Evolutionary conservation across 2,888 invertebrate genomes (phyloP), one percentile per base, ranked within the genome.

Genomic region (Drosophila aldrichi): DNA sequence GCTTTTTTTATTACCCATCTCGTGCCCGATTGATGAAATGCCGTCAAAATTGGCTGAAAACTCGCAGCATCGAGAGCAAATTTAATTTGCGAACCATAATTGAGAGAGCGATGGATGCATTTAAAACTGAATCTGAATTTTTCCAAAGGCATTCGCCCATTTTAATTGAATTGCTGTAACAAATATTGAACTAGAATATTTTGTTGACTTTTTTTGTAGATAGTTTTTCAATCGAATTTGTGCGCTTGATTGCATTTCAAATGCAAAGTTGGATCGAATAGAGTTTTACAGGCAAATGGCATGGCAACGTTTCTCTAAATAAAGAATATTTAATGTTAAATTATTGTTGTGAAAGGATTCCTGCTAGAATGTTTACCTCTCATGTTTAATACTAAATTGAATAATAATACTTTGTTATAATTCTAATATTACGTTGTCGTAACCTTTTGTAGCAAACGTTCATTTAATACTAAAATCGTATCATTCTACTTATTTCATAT

Each of bases 41-140:
- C 81, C 82, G 70, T 70, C 70, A 70, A 66, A 66, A 63, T 66
- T 59, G 59, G 22, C 54, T 61, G 55, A 84, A 79, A 74, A 71
- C 65, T 73, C 65, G n/a, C 40, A 66, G 70, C 66, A 64, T 74
- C 66, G 55, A 62, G 59, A 63, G 71, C 70, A 81, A 87, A 84
- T 87, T 81, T 81, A 85, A 85, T 87, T 85, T 82, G 68, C 55
- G 57, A 68, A 71, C 67, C 58, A 81, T 79, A 87, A 84, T 87
- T 84, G 88, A 82, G 81, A 69, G 72, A 69, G 72, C 43, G 51
- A 70, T 70, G 40, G 48, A 52, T 74, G 55, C 70, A 70, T 62
- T 52, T 60, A 34, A 52, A 44, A 59, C n/a, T 40, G 22, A 54
- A 44, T 59, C 18, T 52, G 32, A 29, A 55, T 54, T 59, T 72